A percentile compares a stretch with the other conserved stretches of the same genome.
Conservation (phyloP, 92 coral and sea anemone genomes). For the Actinernus sp. region DNA sequence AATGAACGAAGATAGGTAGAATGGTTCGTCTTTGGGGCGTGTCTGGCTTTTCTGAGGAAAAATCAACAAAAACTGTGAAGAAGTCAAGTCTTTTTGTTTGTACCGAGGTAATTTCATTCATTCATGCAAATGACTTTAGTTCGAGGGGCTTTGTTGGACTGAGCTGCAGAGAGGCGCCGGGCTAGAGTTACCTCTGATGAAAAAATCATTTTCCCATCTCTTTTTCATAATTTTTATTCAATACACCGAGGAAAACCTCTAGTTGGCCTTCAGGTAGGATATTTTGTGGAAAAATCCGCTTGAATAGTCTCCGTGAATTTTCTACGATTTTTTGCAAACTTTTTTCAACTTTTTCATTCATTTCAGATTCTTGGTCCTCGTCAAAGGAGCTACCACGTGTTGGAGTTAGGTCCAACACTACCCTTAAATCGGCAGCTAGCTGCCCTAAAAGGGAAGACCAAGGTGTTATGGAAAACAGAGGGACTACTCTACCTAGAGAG, state of each 20-base stretch:
- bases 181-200: constrained; percentile 20
- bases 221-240: not conserved
- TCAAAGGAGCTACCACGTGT: constrained; percentile 69
- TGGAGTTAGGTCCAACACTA: constrained; percentile 17
- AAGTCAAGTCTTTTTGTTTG: constrained; percentile 81
- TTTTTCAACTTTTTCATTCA: constrained; percentile 65
- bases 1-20: not conserved
- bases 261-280: not conserved
- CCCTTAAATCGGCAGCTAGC: constrained; percentile 9
- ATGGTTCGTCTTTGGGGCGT: not conserved
- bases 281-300: constrained; percentile 1
- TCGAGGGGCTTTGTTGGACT: constrained; percentile 43
- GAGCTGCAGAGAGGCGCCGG: constrained; percentile 34
- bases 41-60: not conserved
- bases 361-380: constrained; percentile 32
- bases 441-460: not conserved
- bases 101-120: constrained; percentile 95
- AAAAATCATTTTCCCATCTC: constrained; percentile 14
- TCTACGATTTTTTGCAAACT: constrained; percentile 45
- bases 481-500: constrained; percentile 29
- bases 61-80: constrained; percentile 29
- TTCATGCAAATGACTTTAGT: constrained; percentile 85
- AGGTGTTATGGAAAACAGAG: constrained; percentile 64
- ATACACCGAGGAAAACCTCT: not conserved
- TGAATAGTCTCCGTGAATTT: constrained; percentile 1